Evolutionary conservation across 2,888 invertebrate species (phyloP), one percentile per base, ranked within the genome.

Genomic region (Choreutis nemorana): DNA sequence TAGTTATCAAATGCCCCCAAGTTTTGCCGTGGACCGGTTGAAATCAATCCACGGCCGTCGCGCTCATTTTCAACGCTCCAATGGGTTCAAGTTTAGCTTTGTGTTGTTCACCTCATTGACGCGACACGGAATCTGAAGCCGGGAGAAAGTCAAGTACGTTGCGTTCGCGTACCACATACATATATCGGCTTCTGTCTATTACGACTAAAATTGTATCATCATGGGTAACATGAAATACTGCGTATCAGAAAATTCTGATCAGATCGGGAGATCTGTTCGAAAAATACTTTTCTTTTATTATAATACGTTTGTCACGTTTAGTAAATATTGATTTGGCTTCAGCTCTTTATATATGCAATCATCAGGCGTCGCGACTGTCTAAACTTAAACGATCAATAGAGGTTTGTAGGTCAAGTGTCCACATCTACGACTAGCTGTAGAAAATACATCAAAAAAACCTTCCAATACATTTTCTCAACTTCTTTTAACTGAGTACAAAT

Each of bases 71-170:
- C 51, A 57, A 65, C 65, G 73, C 60, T 67, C 53, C 63, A 65
- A 51, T 62, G 66, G 55, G 50, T 63, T 59, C 60, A 58, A 63
- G 61, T 66, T 58, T 50, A 63, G 48, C 51, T 53, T 56, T 52
- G 64, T 61, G 62, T 57, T 70, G 67, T 66, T 72, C 70, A 71
- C 70, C 62, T 67, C 65, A 55, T 61, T 62, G 65, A 65, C 62
- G 62, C 61, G 65, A 62, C 66, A 65, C 61, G 67, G 70, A 64
- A 72, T 72, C 64, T 50, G 51, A 51, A 46, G 44, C 49, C 42
- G 60, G 77, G 71, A 78, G 77, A 77, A 78, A 77, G 75, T 71
- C 65, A 68, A 66, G 66, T 66, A 68, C 51, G 50, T 35, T 54
- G 50, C 38, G 59, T 58, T 54, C 58, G 54, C 57, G 68, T 59